These are phyloP conservation scores for Phortica okadai DNA, from an alignment of 2,888 invertebrate genomes.

Conservation along the genomic window DNA sequence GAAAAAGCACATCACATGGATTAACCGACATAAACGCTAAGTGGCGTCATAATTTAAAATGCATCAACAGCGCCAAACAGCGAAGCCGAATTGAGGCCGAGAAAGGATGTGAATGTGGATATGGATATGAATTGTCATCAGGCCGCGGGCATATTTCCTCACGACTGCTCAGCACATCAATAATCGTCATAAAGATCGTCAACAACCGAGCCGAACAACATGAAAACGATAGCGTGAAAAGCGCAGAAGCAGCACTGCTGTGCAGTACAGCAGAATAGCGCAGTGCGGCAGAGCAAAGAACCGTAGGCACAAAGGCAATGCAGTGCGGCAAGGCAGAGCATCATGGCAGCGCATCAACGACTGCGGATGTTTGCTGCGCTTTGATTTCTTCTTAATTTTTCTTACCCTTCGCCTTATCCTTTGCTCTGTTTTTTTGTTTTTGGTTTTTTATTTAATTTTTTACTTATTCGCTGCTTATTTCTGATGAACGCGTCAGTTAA, in stretches of 20 bases:
- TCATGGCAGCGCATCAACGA: too few species aligned
- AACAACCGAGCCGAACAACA: slow-evolving; percentile 45
- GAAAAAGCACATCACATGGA: slow-evolving; percentile 47
- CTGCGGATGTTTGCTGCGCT: slow-evolving; percentile 16
- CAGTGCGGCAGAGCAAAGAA: too few species aligned
- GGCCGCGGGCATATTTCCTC: slow-evolving; percentile 55
- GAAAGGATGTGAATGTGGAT: slow-evolving; percentile 45
- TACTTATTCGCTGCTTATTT: neutral
- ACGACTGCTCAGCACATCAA: slow-evolving; percentile 61
- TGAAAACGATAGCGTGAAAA: neutral
- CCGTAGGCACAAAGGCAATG: too few species aligned
- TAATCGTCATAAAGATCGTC: slow-evolving; percentile 67
- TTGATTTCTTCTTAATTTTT: slow-evolving; percentile 16
- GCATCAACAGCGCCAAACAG: slow-evolving; percentile 57
- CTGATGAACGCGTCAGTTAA: slow-evolving; percentile 34
- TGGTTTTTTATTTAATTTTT: slow-evolving; percentile 11
- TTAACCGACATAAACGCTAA: slow-evolving; percentile 72
- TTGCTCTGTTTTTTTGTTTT: neutral
- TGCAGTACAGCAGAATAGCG: too few species aligned
- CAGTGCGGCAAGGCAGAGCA: too few species aligned
- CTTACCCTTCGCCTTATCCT: neutral
- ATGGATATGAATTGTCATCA: slow-evolving; percentile 66
- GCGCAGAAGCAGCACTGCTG: slow-evolving; percentile 1
- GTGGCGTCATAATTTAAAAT: slow-evolving; percentile 75
- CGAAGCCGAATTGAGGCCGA: slow-evolving; percentile 45